Base-by-base conservation (phyloP, 1,140 invertebrate species). In the Eumeta japonica region DNA sequence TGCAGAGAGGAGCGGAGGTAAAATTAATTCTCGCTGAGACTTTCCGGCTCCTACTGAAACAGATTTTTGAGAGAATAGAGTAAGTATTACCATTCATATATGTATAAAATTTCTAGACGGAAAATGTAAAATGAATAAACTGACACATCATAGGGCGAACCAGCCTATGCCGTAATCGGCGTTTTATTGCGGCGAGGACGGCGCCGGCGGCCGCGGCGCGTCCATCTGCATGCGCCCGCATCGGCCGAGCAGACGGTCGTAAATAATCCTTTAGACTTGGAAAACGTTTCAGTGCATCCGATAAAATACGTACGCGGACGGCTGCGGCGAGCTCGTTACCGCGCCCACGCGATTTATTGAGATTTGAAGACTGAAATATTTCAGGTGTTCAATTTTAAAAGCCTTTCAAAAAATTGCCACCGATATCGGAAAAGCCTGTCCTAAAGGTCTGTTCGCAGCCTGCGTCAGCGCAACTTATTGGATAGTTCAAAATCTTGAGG, bases 301-400 rank as follows among this genome's bases (percentile, higher is more conserved):
- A 74, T 74, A 74, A 73, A 74, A 74, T 71, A 74, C 68, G 68
- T 71, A 74, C 71, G 66, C 68, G 68, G 64, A 71, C 64, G 68
- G 63, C 65, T 62, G 68, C 68, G 67, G 62, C 58, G 65, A 64
- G 66, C 68, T 73, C 68, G 68, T 73, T 73, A 73, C 68, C 65
- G 66, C 65, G 65, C 65, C 68, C 68, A 71, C 61, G 62, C 66
- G 68, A 73, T 73, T 73, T 73, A 73, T 73, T 71, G 68, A 73
- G 68, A 73, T 73, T 73, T 73, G 68, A 73, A 71, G 54, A 55
- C 56, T 71, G 58, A 73, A 73, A 71, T 73, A 73, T 71, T 70
- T 58, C 65, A 73, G 62, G 56, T 67, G 61, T 62, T 66, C 61
- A 58, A 52, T 67, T 73, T 73, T 66, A 51, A 70, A 72, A 73